phyloP scores from a whole-genome alignment of 2,888 invertebrate genomes.

The Seira musarum region DNA sequence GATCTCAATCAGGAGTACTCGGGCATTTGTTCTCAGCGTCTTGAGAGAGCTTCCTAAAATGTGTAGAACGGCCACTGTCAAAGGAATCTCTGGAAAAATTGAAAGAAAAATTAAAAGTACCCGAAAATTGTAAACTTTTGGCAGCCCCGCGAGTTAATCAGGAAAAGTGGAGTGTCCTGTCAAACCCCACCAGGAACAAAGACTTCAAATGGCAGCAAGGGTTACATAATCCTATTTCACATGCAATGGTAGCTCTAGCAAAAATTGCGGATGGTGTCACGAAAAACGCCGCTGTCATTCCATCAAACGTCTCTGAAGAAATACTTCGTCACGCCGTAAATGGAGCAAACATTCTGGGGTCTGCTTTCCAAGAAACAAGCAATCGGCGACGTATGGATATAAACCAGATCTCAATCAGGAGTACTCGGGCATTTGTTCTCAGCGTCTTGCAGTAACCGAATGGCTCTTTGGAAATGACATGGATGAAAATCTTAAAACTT shows the following conservation, averaged over 20 bases:
- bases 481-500: constrained; percentile 8
- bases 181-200: constrained; percentile 5
- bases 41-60: too few species aligned
- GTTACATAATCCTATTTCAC: neutral
- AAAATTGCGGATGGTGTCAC: neutral
- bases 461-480: constrained; percentile 33
- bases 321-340: constrained; percentile 6
- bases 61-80: too few species aligned
- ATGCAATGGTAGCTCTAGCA: neutral
- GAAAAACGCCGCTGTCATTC: neutral
- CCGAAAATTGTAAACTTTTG: constrained; percentile 19
- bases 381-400: neutral
- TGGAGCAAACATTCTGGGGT: neutral
- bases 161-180: constrained; percentile 36
- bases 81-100: too few species aligned
- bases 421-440: neutral
- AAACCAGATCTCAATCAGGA: constrained; percentile 21
- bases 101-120: constrained; percentile 10
- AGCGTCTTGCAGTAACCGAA: constrained; percentile 1
- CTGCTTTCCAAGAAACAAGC: constrained; percentile 13
- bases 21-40: neutral
- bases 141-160: constrained; percentile 22
- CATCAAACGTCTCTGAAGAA: neutral
- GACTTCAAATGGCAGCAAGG: neutral
- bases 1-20: constrained; percentile 8